These are phyloP conservation scores for Microcebus murinus DNA, from an alignment of 2,113 vertebrate species.

Conservation along the genomic window DNA sequence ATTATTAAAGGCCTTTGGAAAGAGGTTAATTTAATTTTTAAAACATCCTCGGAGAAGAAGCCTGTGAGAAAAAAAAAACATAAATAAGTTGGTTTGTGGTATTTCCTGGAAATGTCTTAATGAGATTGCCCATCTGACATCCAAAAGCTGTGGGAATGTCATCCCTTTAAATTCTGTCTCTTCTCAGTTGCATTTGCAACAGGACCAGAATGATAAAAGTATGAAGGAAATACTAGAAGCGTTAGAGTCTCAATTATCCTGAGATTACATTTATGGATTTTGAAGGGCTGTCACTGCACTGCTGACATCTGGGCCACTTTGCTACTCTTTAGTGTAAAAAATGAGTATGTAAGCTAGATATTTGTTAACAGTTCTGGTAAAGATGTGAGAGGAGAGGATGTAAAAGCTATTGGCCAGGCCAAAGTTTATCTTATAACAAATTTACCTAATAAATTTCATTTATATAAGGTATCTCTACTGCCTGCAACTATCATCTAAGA, in stretches of 20 bases:
- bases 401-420: slow-evolving; percentile 12
- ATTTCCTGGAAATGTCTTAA: slow-evolving; percentile 68
- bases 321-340: neutral
- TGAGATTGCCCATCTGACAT: slow-evolving; percentile 46
- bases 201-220: slow-evolving; percentile 1
- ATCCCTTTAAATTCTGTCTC: neutral
- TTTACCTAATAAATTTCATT: neutral
- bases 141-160: slow-evolving; percentile 37
- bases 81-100: slow-evolving; percentile 56
- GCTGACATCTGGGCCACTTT: neutral
- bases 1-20: slow-evolving; percentile 57
- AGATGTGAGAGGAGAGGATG: neutral
- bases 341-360: neutral
- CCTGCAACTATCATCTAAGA: neutral
- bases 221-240: neutral
- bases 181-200: neutral
- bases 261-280: neutral
- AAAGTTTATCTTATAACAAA: neutral
- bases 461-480: neutral
- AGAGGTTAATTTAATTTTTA: slow-evolving; percentile 54
- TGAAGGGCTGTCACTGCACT: neutral
- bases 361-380: slow-evolving; percentile 32
- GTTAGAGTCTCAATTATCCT: neutral
- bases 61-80: slow-evolving; percentile 59
- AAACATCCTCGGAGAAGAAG: slow-evolving; percentile 41